Evolutionary conservation across 1,140 invertebrate species (phyloP).

Genomic region (Aphaenogaster floridana): DNA sequence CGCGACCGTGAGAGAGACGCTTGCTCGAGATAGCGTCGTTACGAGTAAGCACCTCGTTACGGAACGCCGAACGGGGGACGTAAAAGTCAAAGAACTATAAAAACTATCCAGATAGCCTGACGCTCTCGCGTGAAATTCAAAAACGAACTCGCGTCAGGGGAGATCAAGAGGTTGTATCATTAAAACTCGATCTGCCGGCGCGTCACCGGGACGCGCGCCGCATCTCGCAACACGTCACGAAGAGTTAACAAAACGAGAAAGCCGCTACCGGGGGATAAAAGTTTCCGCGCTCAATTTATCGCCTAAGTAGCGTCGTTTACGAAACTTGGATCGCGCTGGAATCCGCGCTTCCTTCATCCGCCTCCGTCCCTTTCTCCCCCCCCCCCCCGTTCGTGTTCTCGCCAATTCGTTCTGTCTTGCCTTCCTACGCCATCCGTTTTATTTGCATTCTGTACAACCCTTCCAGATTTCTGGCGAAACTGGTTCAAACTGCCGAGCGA

Average conservation of each 20-base stretch:
- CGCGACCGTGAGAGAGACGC: conserved; percentile 20
- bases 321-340: conserved; percentile 78
- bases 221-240: conserved; percentile 47
- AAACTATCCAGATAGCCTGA: conserved; percentile 30
- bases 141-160: conserved; percentile 12
- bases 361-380: conserved; percentile 15
- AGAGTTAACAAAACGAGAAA: conserved; percentile 62
- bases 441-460: conserved; percentile 79
- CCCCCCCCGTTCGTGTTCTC: neutral
- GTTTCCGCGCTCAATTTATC: conserved; percentile 83
- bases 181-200: conserved; percentile 57
- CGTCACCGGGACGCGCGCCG: neutral
- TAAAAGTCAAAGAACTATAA: conserved; percentile 44
- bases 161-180: conserved; percentile 58
- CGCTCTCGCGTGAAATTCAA: conserved; percentile 44
- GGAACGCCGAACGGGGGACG: neutral
- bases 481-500: conserved; percentile 80
- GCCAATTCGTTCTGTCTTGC: conserved; percentile 48
- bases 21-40: conserved; percentile 50
- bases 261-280: conserved; percentile 69
- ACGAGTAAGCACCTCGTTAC: conserved; percentile 54
- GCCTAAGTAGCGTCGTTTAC: conserved; percentile 84
- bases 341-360: conserved; percentile 58
- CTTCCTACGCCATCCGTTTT: conserved; percentile 72
- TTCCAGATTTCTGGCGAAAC: conserved; percentile 77